Percentiles rank a stretch among this genome's conserved stretches.
These are phyloP conservation scores for Lytechinus variegatus DNA, from an alignment of 35 echinoderm and acorn worm genomes.

Conservation along the genomic window DNA sequence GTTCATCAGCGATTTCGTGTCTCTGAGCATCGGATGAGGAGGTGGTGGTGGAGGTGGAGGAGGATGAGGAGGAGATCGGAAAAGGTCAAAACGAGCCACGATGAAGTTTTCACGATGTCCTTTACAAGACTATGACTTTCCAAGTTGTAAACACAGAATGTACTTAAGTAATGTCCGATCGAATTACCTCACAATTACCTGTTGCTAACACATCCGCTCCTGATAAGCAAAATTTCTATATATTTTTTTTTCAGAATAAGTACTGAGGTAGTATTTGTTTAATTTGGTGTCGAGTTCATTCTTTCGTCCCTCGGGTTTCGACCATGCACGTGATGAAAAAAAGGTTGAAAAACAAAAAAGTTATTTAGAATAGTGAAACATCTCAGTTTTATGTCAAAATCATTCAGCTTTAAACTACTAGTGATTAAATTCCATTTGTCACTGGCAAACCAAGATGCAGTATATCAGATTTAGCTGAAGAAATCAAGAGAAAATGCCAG, in stretches of 20 bases:
- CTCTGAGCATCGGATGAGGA: neutral
- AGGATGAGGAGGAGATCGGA: slow-evolving; percentile 26
- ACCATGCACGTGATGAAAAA: neutral
- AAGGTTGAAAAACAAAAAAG: neutral
- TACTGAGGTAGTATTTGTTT: neutral
- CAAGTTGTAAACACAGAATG: neutral
- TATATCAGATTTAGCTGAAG: neutral
- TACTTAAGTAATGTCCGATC: too few relatives aligned
- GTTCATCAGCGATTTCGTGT: slow-evolving; percentile 17
- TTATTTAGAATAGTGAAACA: neutral
- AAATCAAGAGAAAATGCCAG: neutral
- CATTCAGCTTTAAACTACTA: neutral
- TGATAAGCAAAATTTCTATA: neutral
- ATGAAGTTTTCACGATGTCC: neutral
- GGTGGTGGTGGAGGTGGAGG: neutral
- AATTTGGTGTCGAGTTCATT: neutral
- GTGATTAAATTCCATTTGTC: neutral
- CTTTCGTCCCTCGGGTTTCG: neutral
- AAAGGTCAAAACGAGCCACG: slow-evolving; percentile 20
- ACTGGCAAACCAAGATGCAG: neutral
- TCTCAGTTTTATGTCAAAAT: neutral
- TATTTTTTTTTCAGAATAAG: neutral
- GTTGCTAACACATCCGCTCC: neutral
- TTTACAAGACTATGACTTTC: neutral
- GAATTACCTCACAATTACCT: neutral